These are phyloP conservation scores for Rhinichthys osculus DNA, from an alignment of 2,797 vertebrate genomes.

Conservation along the genomic window DNA sequence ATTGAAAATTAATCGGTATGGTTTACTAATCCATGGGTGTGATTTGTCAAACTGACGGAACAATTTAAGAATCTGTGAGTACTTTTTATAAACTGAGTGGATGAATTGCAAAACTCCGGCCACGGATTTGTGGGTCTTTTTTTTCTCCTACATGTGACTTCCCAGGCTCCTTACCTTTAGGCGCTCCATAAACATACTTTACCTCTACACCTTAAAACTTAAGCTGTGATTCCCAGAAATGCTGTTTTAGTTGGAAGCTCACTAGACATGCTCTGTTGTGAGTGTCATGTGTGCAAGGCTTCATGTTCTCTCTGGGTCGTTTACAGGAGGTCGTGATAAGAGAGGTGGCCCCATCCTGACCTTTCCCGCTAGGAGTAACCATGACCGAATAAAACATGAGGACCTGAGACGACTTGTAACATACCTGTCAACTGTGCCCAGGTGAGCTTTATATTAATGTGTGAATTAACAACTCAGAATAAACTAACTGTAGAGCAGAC, in stretches of 20 bases:
- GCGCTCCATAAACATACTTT: background rate
- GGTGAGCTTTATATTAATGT: constrained; percentile 76
- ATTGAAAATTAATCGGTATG: too few species aligned
- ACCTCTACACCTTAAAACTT: background rate
- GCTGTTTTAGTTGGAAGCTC: background rate
- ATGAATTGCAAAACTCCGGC: background rate
- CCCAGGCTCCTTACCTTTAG: background rate
- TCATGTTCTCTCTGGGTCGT: constrained; percentile 11
- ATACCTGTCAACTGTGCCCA: constrained; percentile 97
- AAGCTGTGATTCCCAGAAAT: background rate
- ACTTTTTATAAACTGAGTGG: background rate
- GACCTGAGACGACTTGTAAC: constrained; percentile 95
- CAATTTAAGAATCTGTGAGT: background rate
- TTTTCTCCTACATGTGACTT: background rate
- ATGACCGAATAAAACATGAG: constrained; percentile 99
- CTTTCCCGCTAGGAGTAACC: constrained; percentile 96
- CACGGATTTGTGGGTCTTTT: background rate
- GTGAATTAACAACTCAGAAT: background rate
- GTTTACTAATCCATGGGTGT: background rate
- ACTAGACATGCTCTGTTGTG: background rate
- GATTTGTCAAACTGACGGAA: background rate
- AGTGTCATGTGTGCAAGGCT: background rate
- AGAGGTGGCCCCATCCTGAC: constrained; percentile 97
- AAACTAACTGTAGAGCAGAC: background rate
- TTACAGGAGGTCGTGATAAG: constrained; percentile 94